These are phyloP conservation scores for Myotis findleyi DNA, from an alignment of 2,797 vertebrate genomes.

Conservation along the genomic window DNA sequence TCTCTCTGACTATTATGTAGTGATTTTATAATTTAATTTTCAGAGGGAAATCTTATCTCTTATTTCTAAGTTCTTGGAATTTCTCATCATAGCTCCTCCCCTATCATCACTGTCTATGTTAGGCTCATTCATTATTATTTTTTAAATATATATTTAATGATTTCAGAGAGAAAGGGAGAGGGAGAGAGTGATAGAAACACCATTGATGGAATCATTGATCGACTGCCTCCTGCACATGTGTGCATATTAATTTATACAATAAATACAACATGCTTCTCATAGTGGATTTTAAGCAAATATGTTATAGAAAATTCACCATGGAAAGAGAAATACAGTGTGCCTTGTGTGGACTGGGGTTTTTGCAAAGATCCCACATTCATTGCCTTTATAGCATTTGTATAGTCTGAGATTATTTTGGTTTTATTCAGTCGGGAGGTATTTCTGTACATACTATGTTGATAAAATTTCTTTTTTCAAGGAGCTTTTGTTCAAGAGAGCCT, in stretches of 20 bases:
- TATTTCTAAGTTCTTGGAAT: neutral
- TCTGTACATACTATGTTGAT: neutral
- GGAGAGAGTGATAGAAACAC: too few species aligned
- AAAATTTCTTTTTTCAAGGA: neutral
- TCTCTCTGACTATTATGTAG: neutral
- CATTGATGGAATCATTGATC: too few species aligned
- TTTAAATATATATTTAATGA: too few species aligned
- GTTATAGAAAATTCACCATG: neutral
- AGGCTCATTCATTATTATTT: neutral
- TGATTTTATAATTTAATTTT: slow-evolving; percentile 52
- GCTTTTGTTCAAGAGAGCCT: slow-evolving; percentile 30
- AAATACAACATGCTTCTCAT: neutral
- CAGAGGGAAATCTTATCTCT: neutral
- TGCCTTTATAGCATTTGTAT: neutral
- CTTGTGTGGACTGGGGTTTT: neutral
- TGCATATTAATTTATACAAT: neutral
- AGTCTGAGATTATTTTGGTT: neutral
- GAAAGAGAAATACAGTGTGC: neutral
- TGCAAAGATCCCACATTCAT: neutral
- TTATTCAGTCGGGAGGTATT: neutral
- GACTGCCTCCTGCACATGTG: too few species aligned
- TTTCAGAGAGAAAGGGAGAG: too few species aligned
- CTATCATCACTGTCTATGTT: neutral
- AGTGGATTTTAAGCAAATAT: neutral
- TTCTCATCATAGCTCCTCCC: neutral